Conservation (phyloP, 2,113 vertebrate species). For the Euleptes europaea region DNA sequence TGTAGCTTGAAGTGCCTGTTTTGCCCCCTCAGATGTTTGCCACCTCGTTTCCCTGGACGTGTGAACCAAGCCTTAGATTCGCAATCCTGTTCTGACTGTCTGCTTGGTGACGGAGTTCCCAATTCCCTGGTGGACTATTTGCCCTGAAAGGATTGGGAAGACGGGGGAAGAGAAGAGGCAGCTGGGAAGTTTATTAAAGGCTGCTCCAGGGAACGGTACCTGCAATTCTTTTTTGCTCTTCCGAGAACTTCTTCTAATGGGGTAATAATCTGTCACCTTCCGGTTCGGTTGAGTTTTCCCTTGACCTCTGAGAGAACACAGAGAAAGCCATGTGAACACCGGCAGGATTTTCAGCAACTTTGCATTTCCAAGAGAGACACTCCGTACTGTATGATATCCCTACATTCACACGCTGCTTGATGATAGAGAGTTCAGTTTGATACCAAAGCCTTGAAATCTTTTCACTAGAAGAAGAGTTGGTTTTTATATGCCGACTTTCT, state of each 20-base stretch:
- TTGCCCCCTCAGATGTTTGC: no score
- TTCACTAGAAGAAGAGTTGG: no score
- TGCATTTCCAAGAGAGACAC: not conserved
- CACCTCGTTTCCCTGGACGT: no score
- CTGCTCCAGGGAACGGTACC: slow-evolving; percentile 66
- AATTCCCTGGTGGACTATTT: not conserved
- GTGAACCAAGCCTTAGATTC: no score
- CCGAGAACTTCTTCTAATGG: slow-evolving; percentile 89
- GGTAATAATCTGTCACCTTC: slow-evolving; percentile 95
- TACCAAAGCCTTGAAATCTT: not conserved
- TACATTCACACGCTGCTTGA: not conserved
- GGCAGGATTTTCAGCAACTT: not conserved
- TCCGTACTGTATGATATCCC: not conserved
- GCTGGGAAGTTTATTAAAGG: not conserved
- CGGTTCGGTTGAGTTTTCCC: slow-evolving; percentile 81
- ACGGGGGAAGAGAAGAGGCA: no score
- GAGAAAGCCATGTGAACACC: not conserved
- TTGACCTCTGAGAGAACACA: slow-evolving; percentile 73
- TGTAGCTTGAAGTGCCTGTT: no score
- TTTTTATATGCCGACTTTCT: no score
- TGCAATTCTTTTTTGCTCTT: slow-evolving; percentile 91
- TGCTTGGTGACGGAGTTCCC: not conserved
- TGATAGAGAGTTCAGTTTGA: not conserved
- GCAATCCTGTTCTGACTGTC: no score
- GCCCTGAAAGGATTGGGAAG: not conserved